These are phyloP conservation scores for Drosophila glabriapex DNA, from an alignment of 2,888 invertebrate genomes.

Conservation along the genomic window DNA sequence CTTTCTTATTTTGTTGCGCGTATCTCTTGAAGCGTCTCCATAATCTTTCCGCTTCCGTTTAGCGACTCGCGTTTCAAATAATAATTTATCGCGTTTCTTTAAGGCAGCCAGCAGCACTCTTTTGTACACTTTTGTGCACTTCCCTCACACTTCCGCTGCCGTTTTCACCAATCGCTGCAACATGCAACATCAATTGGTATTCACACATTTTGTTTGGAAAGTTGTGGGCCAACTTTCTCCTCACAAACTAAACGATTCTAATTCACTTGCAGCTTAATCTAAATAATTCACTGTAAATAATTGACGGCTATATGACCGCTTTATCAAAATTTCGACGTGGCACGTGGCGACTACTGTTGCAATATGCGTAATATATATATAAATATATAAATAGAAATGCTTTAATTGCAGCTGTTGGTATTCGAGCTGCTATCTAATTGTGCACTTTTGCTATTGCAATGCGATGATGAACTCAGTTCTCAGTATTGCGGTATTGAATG, in stretches of 20 bases:
- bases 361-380: conserved; percentile 5
- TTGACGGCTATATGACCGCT: too few species aligned
- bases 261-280: neutral
- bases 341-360: conserved; percentile 24
- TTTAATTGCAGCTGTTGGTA: conserved; percentile 22
- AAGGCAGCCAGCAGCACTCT: conserved; percentile 26
- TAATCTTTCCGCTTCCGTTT: conserved; percentile 43
- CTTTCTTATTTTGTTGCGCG: conserved; percentile 3
- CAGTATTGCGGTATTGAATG: conserved; percentile 7
- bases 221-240: conserved; percentile 31
- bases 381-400: neutral
- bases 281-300: neutral
- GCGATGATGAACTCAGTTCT: conserved; percentile 15
- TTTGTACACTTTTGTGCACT: conserved; percentile 14
- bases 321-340: conserved; percentile 6
- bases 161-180: conserved; percentile 47
- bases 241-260: conserved; percentile 14
- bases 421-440: conserved; percentile 17
- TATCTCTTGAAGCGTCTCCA: conserved; percentile 9
- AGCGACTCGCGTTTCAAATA: conserved; percentile 24
- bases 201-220: conserved; percentile 34
- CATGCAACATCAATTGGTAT: conserved; percentile 47
- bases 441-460: conserved; percentile 12
- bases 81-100: conserved; percentile 53
- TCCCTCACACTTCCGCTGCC: conserved; percentile 49